These are phyloP conservation scores for Plagodis dolabraria DNA, from an alignment of 2,888 invertebrate species.

Conservation along the genomic window DNA sequence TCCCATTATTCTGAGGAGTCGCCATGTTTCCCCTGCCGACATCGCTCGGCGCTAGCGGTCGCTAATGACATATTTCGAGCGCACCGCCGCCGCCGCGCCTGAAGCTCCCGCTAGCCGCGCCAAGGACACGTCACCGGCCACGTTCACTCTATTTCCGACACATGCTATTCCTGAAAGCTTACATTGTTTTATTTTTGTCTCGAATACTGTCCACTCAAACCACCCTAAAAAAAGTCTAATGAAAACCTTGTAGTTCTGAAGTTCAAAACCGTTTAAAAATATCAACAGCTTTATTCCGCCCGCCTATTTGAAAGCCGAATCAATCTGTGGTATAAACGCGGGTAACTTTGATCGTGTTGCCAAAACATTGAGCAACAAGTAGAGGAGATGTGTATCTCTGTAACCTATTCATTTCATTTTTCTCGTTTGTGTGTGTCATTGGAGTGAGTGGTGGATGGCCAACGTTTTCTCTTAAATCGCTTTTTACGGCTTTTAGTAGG, in stretches of 20 bases:
- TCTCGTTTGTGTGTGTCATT: too few species aligned
- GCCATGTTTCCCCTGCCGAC: constrained; percentile 44
- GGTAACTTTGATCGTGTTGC: constrained; percentile 48
- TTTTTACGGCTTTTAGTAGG: too few species aligned
- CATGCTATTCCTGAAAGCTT: constrained; percentile 79
- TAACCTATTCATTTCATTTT: not conserved
- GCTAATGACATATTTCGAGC: constrained; percentile 76
- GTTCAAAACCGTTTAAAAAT: constrained; percentile 33
- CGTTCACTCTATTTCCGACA: constrained; percentile 73
- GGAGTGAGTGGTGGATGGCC: too few species aligned
- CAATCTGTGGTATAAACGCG: constrained; percentile 35
- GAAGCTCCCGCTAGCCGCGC: constrained; percentile 29
- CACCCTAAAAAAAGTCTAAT: constrained; percentile 22
- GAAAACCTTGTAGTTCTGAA: constrained; percentile 28
- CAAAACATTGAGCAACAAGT: constrained; percentile 42
- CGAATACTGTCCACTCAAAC: constrained; percentile 62
- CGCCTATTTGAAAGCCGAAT: constrained; percentile 40
- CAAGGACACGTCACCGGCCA: constrained; percentile 72
- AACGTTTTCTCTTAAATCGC: too few species aligned
- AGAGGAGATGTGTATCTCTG: constrained; percentile 19
- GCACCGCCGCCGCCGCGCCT: constrained; percentile 44
- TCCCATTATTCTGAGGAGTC: constrained; percentile 16
- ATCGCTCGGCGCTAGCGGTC: constrained; percentile 44
- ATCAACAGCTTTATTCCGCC: constrained; percentile 27
- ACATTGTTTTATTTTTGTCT: constrained; percentile 80